phyloP scores from a whole-genome alignment of 2,113 vertebrate genomes.

The Sceloporus undulatus region DNA sequence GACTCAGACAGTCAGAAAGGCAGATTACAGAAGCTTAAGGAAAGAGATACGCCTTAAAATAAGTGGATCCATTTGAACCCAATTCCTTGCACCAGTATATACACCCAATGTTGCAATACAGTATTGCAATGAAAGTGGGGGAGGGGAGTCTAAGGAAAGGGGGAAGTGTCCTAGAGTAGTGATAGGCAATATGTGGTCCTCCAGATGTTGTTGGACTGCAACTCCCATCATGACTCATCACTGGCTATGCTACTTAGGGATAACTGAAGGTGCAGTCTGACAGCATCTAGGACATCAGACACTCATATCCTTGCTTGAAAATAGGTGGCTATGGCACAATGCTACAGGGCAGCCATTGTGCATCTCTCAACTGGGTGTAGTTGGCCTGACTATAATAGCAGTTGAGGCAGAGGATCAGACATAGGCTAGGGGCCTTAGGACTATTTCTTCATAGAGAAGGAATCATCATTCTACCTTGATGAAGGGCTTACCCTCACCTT shows the following conservation, averaged over 20 bases:
- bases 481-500: not conserved
- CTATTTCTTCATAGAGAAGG: too few species aligned
- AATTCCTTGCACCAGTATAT: not conserved
- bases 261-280: not conserved
- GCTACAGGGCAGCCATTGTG: not conserved
- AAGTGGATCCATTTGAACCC: not conserved
- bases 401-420: not conserved
- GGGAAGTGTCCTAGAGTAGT: not conserved
- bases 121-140: not conserved
- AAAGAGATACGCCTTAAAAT: not conserved
- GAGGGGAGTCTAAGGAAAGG: too few species aligned
- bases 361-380: not conserved
- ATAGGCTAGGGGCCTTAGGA: not conserved
- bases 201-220: not conserved
- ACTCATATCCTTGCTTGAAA: not conserved
- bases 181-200: not conserved
- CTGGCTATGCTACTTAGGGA: not conserved
- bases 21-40: slow-evolving; percentile 52
- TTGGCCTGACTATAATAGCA: too few species aligned
- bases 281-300: not conserved
- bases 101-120: not conserved
- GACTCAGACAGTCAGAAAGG: not conserved
- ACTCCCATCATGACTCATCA: not conserved
- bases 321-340: not conserved
- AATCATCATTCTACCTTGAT: not conserved